Percentiles rank a stretch among this genome's conserved stretches.
These are phyloP conservation scores for Malacoraja senta DNA, from an alignment of 2,797 vertebrate species.

Conservation along the genomic window DNA sequence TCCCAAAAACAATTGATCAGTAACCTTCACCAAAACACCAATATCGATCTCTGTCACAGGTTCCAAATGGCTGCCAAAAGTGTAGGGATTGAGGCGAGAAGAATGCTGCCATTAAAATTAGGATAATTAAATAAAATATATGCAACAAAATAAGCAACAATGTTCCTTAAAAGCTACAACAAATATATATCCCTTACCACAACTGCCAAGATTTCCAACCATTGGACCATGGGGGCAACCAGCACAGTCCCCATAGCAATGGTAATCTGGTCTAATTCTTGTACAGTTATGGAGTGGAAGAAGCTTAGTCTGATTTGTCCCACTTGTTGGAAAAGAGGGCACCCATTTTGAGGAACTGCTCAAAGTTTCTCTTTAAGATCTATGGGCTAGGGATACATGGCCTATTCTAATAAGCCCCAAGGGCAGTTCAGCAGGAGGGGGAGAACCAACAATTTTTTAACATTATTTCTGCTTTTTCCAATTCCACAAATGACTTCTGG, in stretches of 20 bases:
- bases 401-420: not conserved
- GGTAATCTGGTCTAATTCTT: not conserved
- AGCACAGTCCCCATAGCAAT: not conserved
- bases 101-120: not conserved
- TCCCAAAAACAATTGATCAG: too few species aligned
- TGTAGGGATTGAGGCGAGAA: not conserved
- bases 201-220: too few species aligned
- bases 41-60: not conserved
- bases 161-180: not conserved
- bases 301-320: not conserved
- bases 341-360: not conserved
- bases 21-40: not conserved
- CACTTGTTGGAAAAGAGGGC: not conserved
- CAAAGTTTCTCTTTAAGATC: too few species aligned
- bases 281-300: not conserved
- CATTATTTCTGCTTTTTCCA: not conserved
- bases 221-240: not conserved
- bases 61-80: not conserved
- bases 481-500: not conserved
- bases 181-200: not conserved
- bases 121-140: slow-evolving; percentile 24
- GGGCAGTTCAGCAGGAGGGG: not conserved
- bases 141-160: not conserved
- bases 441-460: not conserved
- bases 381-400: too few species aligned